These are phyloP conservation scores for Scytalopus superciliaris DNA, from an alignment of 2,113 vertebrate species.

Conservation along the genomic window DNA sequence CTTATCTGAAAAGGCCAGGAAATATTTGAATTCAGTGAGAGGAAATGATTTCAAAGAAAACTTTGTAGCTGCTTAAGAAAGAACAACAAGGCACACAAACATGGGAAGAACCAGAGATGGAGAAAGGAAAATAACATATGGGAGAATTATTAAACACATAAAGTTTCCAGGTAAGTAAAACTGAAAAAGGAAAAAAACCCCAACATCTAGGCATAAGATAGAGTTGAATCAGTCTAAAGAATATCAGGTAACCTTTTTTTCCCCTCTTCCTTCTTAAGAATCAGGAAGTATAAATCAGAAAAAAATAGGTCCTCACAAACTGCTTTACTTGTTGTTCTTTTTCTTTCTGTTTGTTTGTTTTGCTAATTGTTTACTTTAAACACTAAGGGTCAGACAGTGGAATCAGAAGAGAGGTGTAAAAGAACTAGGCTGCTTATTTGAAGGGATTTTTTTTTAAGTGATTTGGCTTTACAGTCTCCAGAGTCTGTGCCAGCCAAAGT, in stretches of 20 bases:
- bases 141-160: not conserved
- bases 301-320: not conserved
- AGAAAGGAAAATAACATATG: not conserved
- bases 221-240: not conserved
- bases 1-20: constrained; percentile 28
- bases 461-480: not conserved
- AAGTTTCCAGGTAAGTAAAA: not conserved
- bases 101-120: not conserved
- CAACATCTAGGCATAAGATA: not conserved
- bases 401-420: not conserved
- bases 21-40: constrained; percentile 20
- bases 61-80: constrained; percentile 8
- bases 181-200: not conserved
- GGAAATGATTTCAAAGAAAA: constrained; percentile 12
- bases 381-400: not conserved
- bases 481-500: not conserved
- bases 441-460: not conserved
- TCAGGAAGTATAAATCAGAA: not conserved
- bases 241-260: not conserved
- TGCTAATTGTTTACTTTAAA: not conserved
- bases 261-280: not conserved
- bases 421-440: not conserved
- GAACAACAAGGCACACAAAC: not conserved
- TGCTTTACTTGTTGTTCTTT: not conserved
- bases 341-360: not conserved